Base-by-base conservation (phyloP, 2,888 invertebrate genomes). In the Zhuqinia jingwanae region DNA sequence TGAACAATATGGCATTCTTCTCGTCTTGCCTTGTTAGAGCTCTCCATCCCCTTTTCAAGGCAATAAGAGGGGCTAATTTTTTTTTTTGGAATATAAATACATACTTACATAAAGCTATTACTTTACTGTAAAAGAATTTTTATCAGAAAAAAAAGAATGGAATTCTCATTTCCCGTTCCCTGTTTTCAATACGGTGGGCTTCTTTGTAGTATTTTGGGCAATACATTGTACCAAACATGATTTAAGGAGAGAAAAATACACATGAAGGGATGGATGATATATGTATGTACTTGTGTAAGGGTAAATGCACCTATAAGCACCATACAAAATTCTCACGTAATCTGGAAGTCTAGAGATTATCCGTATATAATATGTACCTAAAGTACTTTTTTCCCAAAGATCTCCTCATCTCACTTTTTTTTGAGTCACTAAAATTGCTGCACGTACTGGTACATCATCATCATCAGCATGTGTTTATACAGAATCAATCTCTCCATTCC, bases 301-400 rank as follows among this genome's bases (percentile, higher is more conserved):
- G 36, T 36, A 8, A 36, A 36, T 36, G 8, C 5, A 36, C n/a
- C n/a, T n/a, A n/a, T n/a, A 36, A 6, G 36, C 8, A 36, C 3
- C 36, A 36, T 6, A 3, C 36, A 36, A 36, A 6, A 36, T 36
- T 8, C 8, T 6, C 36, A 6, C 25, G 17, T 56, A 68, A 80
- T 80, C 82, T 82, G 82, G 82, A 82, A 63, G 30, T 27, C 25
- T 75, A 63, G n/a, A 75, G 82, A 82, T 81, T 81, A 81, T 81
- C 82, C 50, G 36, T 63, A 3, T 13, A 58, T 63, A n/a, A 13
- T 36, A 63, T 63, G 58, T 53, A 53, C 15, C 53, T 30, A 50
- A 63, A 45, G 60, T 77, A 58, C 58, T 63, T 63, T 53, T 65
- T 65, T 76, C 68, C 65, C 5, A 36, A 65, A 65, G 30, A 76